A percentile compares a stretch with the other conserved stretches of the same genome.
phyloP scores from a whole-genome alignment of 2,797 vertebrate species.

The Sebastolobus alascanus region DNA sequence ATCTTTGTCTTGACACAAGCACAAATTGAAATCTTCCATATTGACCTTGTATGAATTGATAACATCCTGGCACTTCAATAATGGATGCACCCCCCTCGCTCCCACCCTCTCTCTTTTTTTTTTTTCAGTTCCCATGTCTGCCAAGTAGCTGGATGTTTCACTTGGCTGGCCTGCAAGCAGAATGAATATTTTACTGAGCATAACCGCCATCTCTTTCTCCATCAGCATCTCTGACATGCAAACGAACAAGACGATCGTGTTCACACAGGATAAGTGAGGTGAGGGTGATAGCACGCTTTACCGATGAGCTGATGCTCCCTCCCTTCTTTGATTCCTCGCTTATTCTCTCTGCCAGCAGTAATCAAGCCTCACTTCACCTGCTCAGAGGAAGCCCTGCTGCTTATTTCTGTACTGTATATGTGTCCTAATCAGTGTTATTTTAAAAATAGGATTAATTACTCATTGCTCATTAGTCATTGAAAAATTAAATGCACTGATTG shows the following conservation, averaged over 20 bases:
- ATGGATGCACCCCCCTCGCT: conserved; percentile 63
- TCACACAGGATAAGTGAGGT: conserved; percentile 64
- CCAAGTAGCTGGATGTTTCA: conserved; percentile 78
- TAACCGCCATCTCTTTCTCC: conserved; percentile 76
- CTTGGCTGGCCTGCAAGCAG: conserved; percentile 71
- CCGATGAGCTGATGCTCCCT: conserved; percentile 35
- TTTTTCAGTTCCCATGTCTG: conserved; percentile 70
- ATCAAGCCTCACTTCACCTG: conserved; percentile 19
- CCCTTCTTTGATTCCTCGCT: conserved; percentile 26
- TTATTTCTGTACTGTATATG: neutral
- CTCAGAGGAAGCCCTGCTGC: neutral
- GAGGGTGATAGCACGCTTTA: conserved; percentile 40
- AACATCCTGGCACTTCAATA: conserved; percentile 79
- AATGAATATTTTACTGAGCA: conserved; percentile 82
- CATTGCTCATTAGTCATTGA: neutral
- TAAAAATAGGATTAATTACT: neutral
- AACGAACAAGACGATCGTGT: conserved; percentile 72
- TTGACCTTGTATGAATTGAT: conserved; percentile 81
- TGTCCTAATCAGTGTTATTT: neutral
- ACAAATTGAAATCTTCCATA: conserved; percentile 72
- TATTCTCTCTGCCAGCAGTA: conserved; percentile 2
- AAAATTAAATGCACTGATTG: neutral
- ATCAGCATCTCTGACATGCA: conserved; percentile 77
- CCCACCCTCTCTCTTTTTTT: neutral
- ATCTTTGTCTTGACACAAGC: conserved; percentile 65